Evolutionary conservation across 1,140 invertebrate species (phyloP).

Genomic region (Caenorhabditis remanei): DNA sequence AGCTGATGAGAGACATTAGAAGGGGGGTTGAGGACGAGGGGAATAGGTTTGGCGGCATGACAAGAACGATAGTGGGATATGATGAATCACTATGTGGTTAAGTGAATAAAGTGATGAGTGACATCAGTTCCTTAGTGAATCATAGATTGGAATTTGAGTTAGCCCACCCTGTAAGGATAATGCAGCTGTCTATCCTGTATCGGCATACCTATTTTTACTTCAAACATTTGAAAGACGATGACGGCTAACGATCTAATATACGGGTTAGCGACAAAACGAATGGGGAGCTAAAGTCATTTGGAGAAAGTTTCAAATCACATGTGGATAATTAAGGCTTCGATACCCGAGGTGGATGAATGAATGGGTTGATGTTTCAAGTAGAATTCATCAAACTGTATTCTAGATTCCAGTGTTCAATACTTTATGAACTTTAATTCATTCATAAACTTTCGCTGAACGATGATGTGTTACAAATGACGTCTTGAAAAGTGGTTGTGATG

Average conservation of each 20-base stretch:
- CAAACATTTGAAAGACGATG: background rate
- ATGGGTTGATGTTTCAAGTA: background rate
- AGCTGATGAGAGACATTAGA: constrained; percentile 39
- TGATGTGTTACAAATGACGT: constrained; percentile 30
- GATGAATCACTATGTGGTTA: background rate
- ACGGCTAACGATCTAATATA: background rate
- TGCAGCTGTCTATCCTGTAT: background rate
- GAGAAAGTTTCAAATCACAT: background rate
- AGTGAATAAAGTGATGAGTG: background rate
- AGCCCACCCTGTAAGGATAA: constrained; percentile 18
- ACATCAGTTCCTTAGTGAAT: constrained; percentile 31
- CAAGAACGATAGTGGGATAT: constrained; percentile 23
- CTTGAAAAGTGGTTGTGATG: background rate
- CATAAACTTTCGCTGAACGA: constrained; percentile 26
- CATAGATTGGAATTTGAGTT: constrained; percentile 51
- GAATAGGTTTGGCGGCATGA: constrained; percentile 10
- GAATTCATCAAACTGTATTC: constrained; percentile 33
- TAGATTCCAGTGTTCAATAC: constrained; percentile 22
- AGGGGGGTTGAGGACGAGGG: background rate
- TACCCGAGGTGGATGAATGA: background rate
- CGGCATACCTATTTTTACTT: background rate
- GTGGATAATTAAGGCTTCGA: constrained; percentile 13
- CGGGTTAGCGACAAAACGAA: background rate
- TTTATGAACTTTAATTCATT: background rate
- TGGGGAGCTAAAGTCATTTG: background rate